Evolutionary conservation across 2,888 invertebrate species (phyloP).

Genomic region (Monoplex corrugatus): DNA sequence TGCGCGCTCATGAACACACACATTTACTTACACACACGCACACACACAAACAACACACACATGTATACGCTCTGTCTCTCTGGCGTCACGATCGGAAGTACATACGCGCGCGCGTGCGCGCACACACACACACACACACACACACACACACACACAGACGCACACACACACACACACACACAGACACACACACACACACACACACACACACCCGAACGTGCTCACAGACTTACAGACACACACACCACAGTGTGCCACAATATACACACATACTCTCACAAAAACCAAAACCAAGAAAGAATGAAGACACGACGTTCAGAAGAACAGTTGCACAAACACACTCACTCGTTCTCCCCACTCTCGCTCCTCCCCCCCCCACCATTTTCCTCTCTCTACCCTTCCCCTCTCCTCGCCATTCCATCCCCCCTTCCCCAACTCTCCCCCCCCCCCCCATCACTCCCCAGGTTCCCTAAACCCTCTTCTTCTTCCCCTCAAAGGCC

Average conservation of each 20-base stretch:
- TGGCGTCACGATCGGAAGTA: no score
- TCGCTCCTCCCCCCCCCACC: background rate
- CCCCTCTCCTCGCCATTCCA: background rate
- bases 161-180: no score
- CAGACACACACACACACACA: constrained; percentile 16
- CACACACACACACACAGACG: no score
- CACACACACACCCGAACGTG: background rate
- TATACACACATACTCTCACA: no score
- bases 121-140: background rate
- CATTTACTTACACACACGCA: background rate
- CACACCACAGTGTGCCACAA: background rate
- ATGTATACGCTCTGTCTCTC: no score
- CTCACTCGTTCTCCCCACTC: background rate
- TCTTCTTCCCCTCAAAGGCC: background rate
- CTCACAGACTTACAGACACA: background rate
- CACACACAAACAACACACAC: no score
- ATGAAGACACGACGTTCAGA: no score
- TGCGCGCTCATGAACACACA: background rate
- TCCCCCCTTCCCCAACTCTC: no score
- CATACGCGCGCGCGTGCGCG: background rate
- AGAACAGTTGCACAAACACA: no score
- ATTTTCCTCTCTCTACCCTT: background rate
- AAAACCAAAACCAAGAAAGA: no score
- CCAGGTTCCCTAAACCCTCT: background rate
- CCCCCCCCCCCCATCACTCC: no score